These are phyloP conservation scores for Anagyrus pseudococci DNA, from an alignment of 2,888 invertebrate species.

Conservation along the genomic window DNA sequence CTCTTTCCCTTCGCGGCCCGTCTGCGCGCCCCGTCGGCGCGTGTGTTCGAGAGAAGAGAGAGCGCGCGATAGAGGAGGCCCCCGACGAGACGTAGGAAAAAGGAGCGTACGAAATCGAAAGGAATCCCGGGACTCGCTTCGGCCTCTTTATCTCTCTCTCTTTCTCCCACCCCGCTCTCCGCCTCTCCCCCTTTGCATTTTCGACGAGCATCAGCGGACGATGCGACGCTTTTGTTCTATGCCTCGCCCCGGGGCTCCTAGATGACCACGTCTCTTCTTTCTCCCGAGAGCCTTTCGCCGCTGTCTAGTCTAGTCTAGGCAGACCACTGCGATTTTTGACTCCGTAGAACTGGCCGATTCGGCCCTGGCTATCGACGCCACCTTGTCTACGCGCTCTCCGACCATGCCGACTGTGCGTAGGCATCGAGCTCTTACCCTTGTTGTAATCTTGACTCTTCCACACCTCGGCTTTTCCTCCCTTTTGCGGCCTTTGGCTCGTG, in stretches of 20 bases:
- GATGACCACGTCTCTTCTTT: background rate
- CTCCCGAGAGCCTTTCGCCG: background rate
- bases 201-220: background rate
- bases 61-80: background rate
- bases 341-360: background rate
- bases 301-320: too few relatives aligned
- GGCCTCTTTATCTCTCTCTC: conserved; percentile 10
- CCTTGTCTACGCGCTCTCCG: too few relatives aligned
- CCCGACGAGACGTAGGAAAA: conserved; percentile 3
- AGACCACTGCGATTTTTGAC: too few relatives aligned
- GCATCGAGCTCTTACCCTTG: too few relatives aligned
- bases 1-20: conserved; percentile 3
- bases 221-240: background rate
- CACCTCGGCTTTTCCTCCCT: too few relatives aligned
- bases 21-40: conserved; percentile 7
- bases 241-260: background rate
- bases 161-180: background rate
- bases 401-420: too few relatives aligned
- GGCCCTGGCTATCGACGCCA: too few relatives aligned
- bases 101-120: conserved; percentile 34
- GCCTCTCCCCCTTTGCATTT: too few relatives aligned
- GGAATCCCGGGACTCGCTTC: conserved; percentile 24
- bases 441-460: too few relatives aligned
- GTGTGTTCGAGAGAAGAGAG: background rate
- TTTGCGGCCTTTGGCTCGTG: too few relatives aligned